Percentiles rank a stretch among this genome's conserved stretches.
Conservation (phyloP, 1,140 invertebrate genomes). For the Diploscapter pachys region DNA sequence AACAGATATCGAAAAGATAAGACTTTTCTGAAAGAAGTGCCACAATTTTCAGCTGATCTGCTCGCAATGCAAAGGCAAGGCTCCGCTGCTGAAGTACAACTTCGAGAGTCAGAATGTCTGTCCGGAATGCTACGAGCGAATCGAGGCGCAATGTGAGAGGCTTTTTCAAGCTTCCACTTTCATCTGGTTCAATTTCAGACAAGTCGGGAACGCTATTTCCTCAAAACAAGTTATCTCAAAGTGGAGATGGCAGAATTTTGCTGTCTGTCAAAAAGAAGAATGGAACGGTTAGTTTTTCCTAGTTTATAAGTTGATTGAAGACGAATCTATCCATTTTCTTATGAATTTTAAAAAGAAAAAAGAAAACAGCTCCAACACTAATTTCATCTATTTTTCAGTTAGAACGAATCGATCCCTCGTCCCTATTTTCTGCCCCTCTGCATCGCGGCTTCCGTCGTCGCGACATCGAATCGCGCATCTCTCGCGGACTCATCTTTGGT, state of each 20-base stretch:
- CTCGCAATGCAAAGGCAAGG: slow-evolving; percentile 14
- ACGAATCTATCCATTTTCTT: slow-evolving; percentile 3
- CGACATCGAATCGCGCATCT: slow-evolving; percentile 2
- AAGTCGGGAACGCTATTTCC: neutral
- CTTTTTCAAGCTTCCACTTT: neutral
- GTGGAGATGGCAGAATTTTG: neutral
- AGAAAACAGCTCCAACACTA: neutral
- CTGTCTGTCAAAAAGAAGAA: neutral
- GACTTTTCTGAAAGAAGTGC: neutral
- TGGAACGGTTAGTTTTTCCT: neutral
- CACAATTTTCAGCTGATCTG: slow-evolving; percentile 21
- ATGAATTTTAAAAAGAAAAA: slow-evolving; percentile 3
- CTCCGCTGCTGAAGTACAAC: slow-evolving; percentile 16
- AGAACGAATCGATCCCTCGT: slow-evolving; percentile 13
- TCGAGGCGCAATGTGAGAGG: slow-evolving; percentile 9
- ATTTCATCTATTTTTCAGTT: neutral
- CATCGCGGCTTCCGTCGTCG: slow-evolving; percentile 7
- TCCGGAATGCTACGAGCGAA: slow-evolving; percentile 24
- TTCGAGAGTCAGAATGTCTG: slow-evolving; percentile 15
- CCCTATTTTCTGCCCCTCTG: slow-evolving; percentile 9
- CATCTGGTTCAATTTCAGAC: neutral
- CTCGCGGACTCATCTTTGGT: neutral
- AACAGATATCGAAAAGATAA: neutral
- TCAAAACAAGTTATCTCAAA: neutral
- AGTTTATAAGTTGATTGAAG: neutral